Evolutionary conservation across 2,888 invertebrate genomes (phyloP), one percentile per base, ranked within the genome.

Genomic region (Zhengitettix transpicula): DNA sequence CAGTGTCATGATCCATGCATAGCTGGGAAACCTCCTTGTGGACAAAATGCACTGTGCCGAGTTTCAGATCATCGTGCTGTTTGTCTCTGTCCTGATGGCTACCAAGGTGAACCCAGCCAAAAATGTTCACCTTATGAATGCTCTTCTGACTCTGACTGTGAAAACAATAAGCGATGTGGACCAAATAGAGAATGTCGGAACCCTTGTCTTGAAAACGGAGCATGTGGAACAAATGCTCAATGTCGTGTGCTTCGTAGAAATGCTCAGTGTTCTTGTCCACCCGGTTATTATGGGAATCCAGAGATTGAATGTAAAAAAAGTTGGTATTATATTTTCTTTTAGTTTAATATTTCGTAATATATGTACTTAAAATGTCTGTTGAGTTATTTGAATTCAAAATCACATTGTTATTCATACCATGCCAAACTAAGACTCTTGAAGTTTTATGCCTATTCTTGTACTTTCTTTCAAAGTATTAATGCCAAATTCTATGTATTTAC

Each of bases 81-180:
- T 7, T 94, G 94, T 70, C 80, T 89, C 61, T 94, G 94, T 69
- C 89, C 90, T 0, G 88, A 89, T 68, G 90, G 92, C 15, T 89
- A 80, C 69, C 85, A 85, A 65, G 90, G 90, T 0, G 88, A 91
- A 69, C 89, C 91, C 0, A 81, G 80, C 61, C 82, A 80, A 64
- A 81, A 82, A 68, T 91, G 91, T 67, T 80, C 81, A 63, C 80
- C 84, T 63, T 84, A 87, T 64, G 89, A 90, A 74, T 93, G 93
- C 67, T 77, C 81, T 59, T 76, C 77, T 56, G 84, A 89, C 69
- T 77, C 80, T 10, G 90, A 92, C 67, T 93, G 93, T 69, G 85
- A 85, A 58, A 68, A 78, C 1, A 87, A 83, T 67, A 89, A 91
- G 72, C 79, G 81, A 64, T 93, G 93, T 69, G 81, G 82, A 65